Conservation (phyloP, 2,888 invertebrate genomes). For the Cheilosia grossa region DNA sequence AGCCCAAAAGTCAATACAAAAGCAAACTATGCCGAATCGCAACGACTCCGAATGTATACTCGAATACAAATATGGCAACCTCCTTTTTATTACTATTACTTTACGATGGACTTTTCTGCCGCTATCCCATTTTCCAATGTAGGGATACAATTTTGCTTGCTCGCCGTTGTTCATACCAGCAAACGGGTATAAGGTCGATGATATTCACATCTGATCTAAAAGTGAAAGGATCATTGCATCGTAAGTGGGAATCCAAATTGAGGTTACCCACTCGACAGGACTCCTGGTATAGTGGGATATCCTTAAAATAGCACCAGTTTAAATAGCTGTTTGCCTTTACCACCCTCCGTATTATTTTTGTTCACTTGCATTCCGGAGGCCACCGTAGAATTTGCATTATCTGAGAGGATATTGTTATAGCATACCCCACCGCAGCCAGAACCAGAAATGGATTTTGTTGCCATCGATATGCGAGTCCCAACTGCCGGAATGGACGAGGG, state of each 20-base stretch:
- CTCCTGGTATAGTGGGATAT: slow-evolving; percentile 39
- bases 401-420: slow-evolving; percentile 68
- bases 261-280: slow-evolving; percentile 68
- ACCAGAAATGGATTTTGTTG: slow-evolving; percentile 25
- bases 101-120: slow-evolving; percentile 32
- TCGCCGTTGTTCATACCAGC: background rate
- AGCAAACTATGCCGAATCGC: background rate
- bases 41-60: slow-evolving; percentile 17
- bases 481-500: slow-evolving; percentile 4
- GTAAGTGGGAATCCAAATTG: slow-evolving; percentile 70
- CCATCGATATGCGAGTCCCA: slow-evolving; percentile 36
- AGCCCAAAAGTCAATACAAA: slow-evolving; percentile 20
- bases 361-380: slow-evolving; percentile 58
- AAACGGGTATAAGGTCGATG: slow-evolving; percentile 28
- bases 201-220: slow-evolving; percentile 51
- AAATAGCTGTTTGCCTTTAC: slow-evolving; percentile 38
- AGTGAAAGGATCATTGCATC: slow-evolving; percentile 67
- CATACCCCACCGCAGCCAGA: slow-evolving; percentile 2
- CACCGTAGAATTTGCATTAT: slow-evolving; percentile 64
- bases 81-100: slow-evolving; percentile 25
- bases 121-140: background rate
- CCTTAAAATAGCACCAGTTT: slow-evolving; percentile 54
- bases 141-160: background rate
- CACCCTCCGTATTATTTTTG: slow-evolving; percentile 47
- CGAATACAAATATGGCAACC: background rate